Evolutionary conservation across 2,113 vertebrate genomes (phyloP).

Genomic region (Puma concolor): DNA sequence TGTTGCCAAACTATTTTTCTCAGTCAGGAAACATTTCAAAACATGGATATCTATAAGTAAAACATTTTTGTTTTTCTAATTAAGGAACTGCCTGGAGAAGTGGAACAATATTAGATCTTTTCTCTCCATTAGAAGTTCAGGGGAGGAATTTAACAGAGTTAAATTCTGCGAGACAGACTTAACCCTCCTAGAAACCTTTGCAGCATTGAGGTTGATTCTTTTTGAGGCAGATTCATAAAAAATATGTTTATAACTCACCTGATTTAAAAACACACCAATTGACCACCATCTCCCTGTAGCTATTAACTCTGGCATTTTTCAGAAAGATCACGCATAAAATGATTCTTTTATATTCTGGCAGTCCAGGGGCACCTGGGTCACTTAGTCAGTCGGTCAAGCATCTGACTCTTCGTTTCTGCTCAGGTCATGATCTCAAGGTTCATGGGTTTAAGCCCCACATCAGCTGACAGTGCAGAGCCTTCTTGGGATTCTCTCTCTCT

Average conservation of each 20-base stretch:
- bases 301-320: conserved; percentile 3
- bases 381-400: too few species aligned
- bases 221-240: background rate
- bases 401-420: too few species aligned
- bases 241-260: background rate
- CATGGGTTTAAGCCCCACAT: too few species aligned
- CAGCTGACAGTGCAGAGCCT: too few species aligned
- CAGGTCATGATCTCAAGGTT: too few species aligned
- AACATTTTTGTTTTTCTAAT: background rate
- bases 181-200: background rate
- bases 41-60: background rate
- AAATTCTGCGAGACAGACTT: conserved; percentile 5
- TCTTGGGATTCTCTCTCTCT: too few species aligned
- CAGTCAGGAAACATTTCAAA: background rate
- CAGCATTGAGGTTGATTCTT: background rate
- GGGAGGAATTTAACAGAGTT: background rate
- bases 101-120: background rate
- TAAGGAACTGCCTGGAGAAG: background rate
- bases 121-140: background rate
- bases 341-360: background rate
- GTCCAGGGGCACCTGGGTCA: background rate
- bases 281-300: background rate
- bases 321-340: conserved; percentile 29
- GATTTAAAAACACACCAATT: background rate
- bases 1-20: background rate